Base-by-base conservation (phyloP, 2,113 vertebrate genomes). In the Rutilus rutilus region DNA sequence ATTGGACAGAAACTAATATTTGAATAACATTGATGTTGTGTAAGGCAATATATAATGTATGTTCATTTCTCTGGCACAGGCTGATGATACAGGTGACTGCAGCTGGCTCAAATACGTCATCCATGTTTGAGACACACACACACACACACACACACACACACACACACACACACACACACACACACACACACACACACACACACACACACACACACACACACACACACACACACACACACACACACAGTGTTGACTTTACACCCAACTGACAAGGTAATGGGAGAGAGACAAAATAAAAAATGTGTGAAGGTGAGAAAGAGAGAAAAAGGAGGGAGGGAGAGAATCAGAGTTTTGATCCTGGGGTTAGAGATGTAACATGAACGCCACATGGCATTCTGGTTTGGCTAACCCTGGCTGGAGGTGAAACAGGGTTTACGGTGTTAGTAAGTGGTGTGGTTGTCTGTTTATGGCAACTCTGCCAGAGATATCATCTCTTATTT, bases 331-430 rank as follows among this genome's bases (percentile, higher is more conserved):
- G 19, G 14, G 19, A 39, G 67, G 6, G 54, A 75, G 75, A 11
- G 47, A 77, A 77, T 52, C 27, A 81, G 39, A 77, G 67, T 65
- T 33, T 78, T 81, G 52, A 39, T 80, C 83, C 47, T 59, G 67
- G 82, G 76, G 82, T 79, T 81, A 64, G 59, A 80, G 82, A 88
- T 59, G 69, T 88, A 84, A 86, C 76, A 80, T 80, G 87, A 78
- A 76, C 65, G 60, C 54, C 45, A 30, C 64, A 47, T 88, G 87
- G 84, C 76, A 86, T 78, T 86, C 36, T 83, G 87, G 80, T 86
- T 83, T 79, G 74, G 74, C 81, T 88, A 86, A 86, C 85, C 81
- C 45, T 77, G 87, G 85, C 86, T 86, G 65, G 81, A 81, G 87
- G 87, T 86, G 87, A 83, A 82, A 83, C 77, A 65, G 82, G 42